A percentile compares a stretch with the other conserved stretches of the same genome.
Evolutionary conservation across 2,113 vertebrate genomes (phyloP).

Genomic region (Manacus vitellinus): DNA sequence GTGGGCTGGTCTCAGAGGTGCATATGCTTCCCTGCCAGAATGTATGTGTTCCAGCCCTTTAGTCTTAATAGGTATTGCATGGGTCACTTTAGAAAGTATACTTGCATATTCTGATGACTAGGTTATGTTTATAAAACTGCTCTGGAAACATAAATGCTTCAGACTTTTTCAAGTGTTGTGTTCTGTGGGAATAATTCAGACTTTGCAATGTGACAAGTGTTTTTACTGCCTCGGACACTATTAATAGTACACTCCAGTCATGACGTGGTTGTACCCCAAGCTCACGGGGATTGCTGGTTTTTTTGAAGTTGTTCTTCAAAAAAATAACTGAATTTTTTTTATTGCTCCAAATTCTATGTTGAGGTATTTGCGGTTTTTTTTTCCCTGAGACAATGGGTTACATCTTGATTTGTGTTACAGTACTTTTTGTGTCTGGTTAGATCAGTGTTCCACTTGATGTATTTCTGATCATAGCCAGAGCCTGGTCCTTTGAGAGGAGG

Average conservation of each 20-base stretch:
- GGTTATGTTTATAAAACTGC: background rate
- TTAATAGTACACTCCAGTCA: background rate
- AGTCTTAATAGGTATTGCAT: background rate
- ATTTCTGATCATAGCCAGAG: background rate
- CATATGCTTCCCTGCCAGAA: background rate
- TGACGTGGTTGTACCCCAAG: background rate
- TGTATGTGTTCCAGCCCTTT: background rate
- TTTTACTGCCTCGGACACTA: background rate
- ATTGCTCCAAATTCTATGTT: background rate
- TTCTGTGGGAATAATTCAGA: constrained; percentile 30
- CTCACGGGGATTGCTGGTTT: background rate
- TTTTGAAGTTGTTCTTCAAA: background rate
- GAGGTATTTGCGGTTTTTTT: background rate
- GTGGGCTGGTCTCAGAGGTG: background rate
- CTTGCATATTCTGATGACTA: background rate
- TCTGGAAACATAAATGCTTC: constrained; percentile 12
- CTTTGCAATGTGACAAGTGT: background rate
- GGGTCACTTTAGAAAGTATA: background rate
- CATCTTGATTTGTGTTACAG: background rate
- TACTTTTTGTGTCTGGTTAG: background rate
- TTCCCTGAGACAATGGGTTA: accelerated
- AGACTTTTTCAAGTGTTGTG: background rate
- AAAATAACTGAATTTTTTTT: background rate
- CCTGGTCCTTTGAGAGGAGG: background rate
- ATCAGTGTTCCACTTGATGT: accelerated